Conservation (phyloP, 2,888 invertebrate genomes). For the Aethes cnicana region DNA sequence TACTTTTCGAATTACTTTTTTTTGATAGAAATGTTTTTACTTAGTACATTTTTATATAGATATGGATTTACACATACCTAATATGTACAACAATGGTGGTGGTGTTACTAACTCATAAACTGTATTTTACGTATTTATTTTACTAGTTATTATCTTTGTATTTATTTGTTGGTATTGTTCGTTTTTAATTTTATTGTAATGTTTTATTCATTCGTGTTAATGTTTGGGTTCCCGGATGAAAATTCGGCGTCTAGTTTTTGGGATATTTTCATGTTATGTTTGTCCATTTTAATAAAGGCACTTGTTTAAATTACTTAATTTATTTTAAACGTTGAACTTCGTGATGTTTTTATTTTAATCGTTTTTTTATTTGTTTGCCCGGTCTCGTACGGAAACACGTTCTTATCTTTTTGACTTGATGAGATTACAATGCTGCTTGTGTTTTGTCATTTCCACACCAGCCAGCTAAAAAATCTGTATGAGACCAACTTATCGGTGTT, state of each 20-base stretch:
- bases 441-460: neutral
- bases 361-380: neutral
- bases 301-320: constrained; percentile 1
- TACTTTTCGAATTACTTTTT: neutral
- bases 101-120: constrained; percentile 26
- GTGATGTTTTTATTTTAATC: constrained; percentile 9
- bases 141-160: neutral
- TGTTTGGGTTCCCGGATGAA: neutral
- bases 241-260: neutral
- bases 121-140: constrained; percentile 15
- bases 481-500: neutral
- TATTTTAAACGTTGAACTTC: constrained; percentile 30
- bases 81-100: constrained; percentile 16
- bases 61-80: neutral
- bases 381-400: constrained; percentile 5
- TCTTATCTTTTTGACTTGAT: neutral
- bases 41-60: constrained; percentile 1
- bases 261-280: neutral
- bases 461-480: constrained; percentile 1
- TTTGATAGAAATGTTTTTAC: neutral
- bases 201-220: constrained; percentile 8
- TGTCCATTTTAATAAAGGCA: constrained; percentile 9
- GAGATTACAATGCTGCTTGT: too few species aligned
- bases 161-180: constrained; percentile 13
- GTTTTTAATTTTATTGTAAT: constrained; percentile 4